Percentiles rank a stretch among this genome's conserved stretches.
phyloP scores from a whole-genome alignment of 1,140 invertebrate genomes.

The Pogonomyrmex californicus region DNA sequence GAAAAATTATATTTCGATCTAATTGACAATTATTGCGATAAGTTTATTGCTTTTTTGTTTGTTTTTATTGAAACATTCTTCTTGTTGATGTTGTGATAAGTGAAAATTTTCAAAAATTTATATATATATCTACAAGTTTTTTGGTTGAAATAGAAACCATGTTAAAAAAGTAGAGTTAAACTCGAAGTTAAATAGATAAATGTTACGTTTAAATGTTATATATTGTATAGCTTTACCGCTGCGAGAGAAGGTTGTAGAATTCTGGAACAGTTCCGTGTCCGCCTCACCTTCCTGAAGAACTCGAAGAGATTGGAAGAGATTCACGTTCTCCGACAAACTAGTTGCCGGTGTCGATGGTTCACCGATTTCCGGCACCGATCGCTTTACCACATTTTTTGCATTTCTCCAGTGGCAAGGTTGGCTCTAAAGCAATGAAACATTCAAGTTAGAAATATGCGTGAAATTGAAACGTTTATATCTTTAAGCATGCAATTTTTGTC shows the following conservation, averaged over 20 bases:
- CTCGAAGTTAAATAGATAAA: constrained; percentile 8
- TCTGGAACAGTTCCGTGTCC: constrained; percentile 88
- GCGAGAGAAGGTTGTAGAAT: constrained; percentile 79
- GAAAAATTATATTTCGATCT: background rate
- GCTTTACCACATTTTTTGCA: constrained; percentile 92
- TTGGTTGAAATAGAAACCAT: background rate
- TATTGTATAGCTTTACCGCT: constrained; percentile 76
- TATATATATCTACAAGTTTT: constrained; percentile 14
- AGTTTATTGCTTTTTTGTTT: background rate
- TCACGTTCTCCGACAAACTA: constrained; percentile 94
- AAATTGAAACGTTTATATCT: constrained; percentile 25
- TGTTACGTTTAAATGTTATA: constrained; percentile 27
- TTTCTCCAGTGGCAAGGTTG: constrained; percentile 97
- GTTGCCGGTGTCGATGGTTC: constrained; percentile 84
- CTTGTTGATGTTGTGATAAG: background rate
- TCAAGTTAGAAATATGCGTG: constrained; percentile 31
- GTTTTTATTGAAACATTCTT: background rate
- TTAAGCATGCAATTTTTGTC: background rate
- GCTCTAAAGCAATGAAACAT: constrained; percentile 88
- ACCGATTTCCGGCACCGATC: constrained; percentile 87
- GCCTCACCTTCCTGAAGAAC: constrained; percentile 95
- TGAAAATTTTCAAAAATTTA: background rate
- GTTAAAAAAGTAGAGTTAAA: background rate
- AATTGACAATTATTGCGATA: background rate
- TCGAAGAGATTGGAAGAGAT: constrained; percentile 94